A percentile compares a stretch with the other conserved stretches of the same genome.
These are phyloP conservation scores for Sicus ferrugineus DNA, from an alignment of 2,888 invertebrate genomes.

Conservation along the genomic window DNA sequence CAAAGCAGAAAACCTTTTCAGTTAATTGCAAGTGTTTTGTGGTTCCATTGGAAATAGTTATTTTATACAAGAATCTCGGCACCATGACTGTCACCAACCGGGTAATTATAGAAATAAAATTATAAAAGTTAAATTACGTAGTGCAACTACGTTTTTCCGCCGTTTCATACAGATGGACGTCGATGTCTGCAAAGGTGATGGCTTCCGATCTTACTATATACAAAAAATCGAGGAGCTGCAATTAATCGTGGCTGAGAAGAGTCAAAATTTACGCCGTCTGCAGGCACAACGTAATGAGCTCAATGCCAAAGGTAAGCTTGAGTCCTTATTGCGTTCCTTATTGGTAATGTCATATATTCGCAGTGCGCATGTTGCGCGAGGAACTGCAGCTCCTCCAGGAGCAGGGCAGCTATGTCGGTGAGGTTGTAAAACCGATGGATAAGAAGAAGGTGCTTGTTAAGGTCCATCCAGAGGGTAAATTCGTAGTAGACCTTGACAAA, in stretches of 20 bases:
- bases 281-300: constrained; percentile 99
- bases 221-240: constrained; percentile 98
- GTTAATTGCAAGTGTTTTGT: too few species aligned
- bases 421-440: constrained; percentile 99
- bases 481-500: constrained; percentile 98
- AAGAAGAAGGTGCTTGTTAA: constrained; percentile 99
- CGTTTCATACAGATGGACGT: constrained; percentile 56
- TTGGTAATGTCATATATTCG: neutral
- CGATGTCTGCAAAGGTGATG: constrained; percentile 71
- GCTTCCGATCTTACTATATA: constrained; percentile 94
- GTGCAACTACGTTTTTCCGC: neutral
- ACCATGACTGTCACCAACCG: constrained; percentile 58
- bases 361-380: constrained; percentile 95
- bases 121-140: neutral
- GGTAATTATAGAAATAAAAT: constrained; percentile 44
- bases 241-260: constrained; percentile 95
- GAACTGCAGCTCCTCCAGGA: constrained; percentile 96
- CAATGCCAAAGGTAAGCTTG: constrained; percentile 87
- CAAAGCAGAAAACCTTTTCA: too few species aligned
- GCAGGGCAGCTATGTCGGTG: constrained; percentile 99
- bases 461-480: constrained; percentile 99
- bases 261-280: constrained; percentile 93
- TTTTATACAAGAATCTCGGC: constrained; percentile 7
- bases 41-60: too few species aligned
- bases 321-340: neutral